A percentile compares a stretch with the other conserved stretches of the same genome.
phyloP scores from a whole-genome alignment of 2,113 vertebrate genomes.

The Gambusia affinis region DNA sequence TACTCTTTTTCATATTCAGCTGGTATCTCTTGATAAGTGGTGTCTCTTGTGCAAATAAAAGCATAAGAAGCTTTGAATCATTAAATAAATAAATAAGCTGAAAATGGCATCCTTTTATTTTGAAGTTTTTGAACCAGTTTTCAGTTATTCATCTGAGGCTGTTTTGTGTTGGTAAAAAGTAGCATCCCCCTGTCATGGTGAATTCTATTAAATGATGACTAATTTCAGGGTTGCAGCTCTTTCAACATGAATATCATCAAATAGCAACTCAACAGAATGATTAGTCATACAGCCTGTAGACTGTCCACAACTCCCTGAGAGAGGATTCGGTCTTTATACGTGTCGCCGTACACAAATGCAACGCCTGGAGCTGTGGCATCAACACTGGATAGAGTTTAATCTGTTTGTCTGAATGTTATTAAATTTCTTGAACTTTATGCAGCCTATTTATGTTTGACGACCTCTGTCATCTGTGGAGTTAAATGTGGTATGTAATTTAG shows the following conservation, averaged over 20 bases:
- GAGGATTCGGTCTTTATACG: slow-evolving; percentile 18
- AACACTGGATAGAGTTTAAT: neutral
- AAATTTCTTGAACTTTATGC: neutral
- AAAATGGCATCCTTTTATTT: neutral
- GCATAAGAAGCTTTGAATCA: slow-evolving; percentile 23
- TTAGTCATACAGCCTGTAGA: slow-evolving; percentile 41
- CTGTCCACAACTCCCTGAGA: slow-evolving; percentile 22
- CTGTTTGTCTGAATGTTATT: slow-evolving; percentile 32
- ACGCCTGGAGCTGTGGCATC: slow-evolving; percentile 27
- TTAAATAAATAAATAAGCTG: slow-evolving; percentile 29
- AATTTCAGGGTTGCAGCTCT: slow-evolving; percentile 28
- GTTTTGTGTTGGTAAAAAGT: neutral
- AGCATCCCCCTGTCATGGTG: slow-evolving; percentile 13
- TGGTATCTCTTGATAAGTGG: slow-evolving; percentile 8
- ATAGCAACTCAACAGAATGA: slow-evolving; percentile 21
- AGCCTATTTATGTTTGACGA: neutral
- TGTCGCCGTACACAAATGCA: slow-evolving; percentile 4
- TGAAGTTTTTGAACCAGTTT: neutral
- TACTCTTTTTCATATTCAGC: slow-evolving; percentile 19
- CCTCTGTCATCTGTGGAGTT: neutral
- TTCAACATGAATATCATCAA: slow-evolving; percentile 33
- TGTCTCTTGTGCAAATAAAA: slow-evolving; percentile 17
- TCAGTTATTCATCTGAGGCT: slow-evolving; percentile 8
- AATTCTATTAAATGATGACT: slow-evolving; percentile 28
- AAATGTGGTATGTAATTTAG: neutral